Base-by-base conservation (phyloP, 2,888 invertebrate species). In the Ditula angustiorana region DNA sequence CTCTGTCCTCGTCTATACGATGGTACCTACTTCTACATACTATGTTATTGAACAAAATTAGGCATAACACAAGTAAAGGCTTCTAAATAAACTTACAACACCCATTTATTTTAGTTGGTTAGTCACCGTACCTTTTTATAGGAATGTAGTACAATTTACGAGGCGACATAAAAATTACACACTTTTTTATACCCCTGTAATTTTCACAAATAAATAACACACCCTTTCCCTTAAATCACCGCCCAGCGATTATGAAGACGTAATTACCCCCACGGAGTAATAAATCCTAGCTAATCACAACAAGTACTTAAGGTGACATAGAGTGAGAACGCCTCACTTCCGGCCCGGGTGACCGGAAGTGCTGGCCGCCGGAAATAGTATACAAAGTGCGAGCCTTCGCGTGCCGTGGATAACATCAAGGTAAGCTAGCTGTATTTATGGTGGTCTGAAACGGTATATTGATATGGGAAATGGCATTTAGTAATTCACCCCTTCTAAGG, bases 311-410 rank as follows among this genome's bases (percentile, higher is more conserved):
- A 64, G 64, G 58, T 64, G 64, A 64, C 64, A 64, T 64, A 64
- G 59, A 64, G 64, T 30, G 64, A 64, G 64, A 64, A 64, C 52
- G 52, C 64, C 64, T 64, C 4, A 59, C 58, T 59, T 64, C 64
- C 62, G 56, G 50, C 50, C 55, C 23, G 52, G 63, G 52, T 64
- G 64, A 64, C 64, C 64, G 64, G 64, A 64, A 47, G 59, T 47
- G 8, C 24, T 13, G 46, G 53, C 41, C 35, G 52, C 63, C 64
- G 64, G 64, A 64, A 64, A 59, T 64, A 53, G 64, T 64, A 59
- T 64, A 64, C 64, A 64, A 52, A 53, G 64, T 59, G 63, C 64
- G 59, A 59, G 64, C 64, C 59, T 64, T 64, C 64, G 64, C 64
- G 64, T 64, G 64, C 28, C 21, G 44, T 33, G 60, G 53, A 44